phyloP scores from a whole-genome alignment of 2,113 vertebrate species.

The Mormoops blainvillei region DNA sequence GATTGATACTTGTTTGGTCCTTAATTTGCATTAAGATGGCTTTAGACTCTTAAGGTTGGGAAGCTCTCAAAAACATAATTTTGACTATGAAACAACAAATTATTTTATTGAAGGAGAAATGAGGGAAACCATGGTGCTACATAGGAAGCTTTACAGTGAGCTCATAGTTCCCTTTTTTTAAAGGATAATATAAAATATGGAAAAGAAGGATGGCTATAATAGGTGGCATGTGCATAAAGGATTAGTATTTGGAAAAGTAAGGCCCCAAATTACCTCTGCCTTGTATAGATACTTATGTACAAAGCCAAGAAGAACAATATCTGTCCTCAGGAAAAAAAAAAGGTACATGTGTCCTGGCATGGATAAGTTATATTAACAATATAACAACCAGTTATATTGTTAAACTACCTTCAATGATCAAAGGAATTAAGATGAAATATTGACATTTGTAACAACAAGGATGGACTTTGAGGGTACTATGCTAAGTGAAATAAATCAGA shows the following conservation, averaged over 20 bases:
- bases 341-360: neutral
- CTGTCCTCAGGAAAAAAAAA: conserved; percentile 10
- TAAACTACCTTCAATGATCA: neutral
- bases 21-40: conserved; percentile 53
- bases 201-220: neutral
- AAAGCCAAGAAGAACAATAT: neutral
- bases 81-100: conserved; percentile 57
- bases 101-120: conserved; percentile 26
- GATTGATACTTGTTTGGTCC: conserved; percentile 53
- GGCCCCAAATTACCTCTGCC: neutral
- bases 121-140: neutral
- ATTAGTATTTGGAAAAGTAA: conserved; percentile 33
- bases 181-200: neutral
- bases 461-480: neutral
- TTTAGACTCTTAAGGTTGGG: conserved; percentile 43
- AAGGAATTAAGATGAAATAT: neutral
- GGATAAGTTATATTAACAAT: neutral
- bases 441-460: neutral
- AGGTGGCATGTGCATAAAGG: neutral
- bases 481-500: neutral
- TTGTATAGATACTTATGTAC: neutral
- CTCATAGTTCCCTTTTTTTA: neutral
- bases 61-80: conserved; percentile 56
- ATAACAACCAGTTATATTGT: neutral
- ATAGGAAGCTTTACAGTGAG: conserved; percentile 39